Percentiles rank a stretch among this genome's conserved stretches.
Evolutionary conservation across 2,888 invertebrate genomes (phyloP).

Genomic region (Drosophila multiciliata): DNA sequence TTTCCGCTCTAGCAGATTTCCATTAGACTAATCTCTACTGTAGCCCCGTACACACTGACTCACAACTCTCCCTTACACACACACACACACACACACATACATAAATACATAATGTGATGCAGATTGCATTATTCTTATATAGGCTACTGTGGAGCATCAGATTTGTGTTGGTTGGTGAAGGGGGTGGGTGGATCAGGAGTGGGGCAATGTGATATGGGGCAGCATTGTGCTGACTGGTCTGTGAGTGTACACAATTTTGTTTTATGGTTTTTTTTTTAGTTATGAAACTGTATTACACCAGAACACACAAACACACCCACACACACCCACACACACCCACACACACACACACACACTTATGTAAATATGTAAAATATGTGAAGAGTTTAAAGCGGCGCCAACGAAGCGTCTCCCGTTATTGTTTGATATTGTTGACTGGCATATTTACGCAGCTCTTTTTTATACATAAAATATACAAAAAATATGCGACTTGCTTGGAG

Average conservation of each 20-base stretch:
- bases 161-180: background rate
- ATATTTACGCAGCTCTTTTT: conserved; percentile 73
- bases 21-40: conserved; percentile 67
- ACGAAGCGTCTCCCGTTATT: conserved; percentile 36
- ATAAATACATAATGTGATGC: conserved; percentile 25
- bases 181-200: background rate
- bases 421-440: conserved; percentile 52
- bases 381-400: conserved; percentile 61
- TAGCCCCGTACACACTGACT: conserved; percentile 14
- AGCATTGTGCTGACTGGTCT: conserved; percentile 28
- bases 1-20: conserved; percentile 43
- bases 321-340: background rate
- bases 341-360: background rate
- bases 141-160: conserved; percentile 11
- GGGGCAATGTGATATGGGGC: background rate
- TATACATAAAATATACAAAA: conserved; percentile 49
- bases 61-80: background rate
- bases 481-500: conserved; percentile 45
- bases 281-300: conserved; percentile 75
- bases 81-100: background rate
- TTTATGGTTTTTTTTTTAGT: conserved; percentile 77
- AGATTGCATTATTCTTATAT: conserved; percentile 56
- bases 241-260: conserved; percentile 74
- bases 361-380: conserved; percentile 19
- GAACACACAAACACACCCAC: conserved; percentile 14